Evolutionary conservation across 2,113 vertebrate genomes (phyloP).

Genomic region (Caloenas nicobarica): DNA sequence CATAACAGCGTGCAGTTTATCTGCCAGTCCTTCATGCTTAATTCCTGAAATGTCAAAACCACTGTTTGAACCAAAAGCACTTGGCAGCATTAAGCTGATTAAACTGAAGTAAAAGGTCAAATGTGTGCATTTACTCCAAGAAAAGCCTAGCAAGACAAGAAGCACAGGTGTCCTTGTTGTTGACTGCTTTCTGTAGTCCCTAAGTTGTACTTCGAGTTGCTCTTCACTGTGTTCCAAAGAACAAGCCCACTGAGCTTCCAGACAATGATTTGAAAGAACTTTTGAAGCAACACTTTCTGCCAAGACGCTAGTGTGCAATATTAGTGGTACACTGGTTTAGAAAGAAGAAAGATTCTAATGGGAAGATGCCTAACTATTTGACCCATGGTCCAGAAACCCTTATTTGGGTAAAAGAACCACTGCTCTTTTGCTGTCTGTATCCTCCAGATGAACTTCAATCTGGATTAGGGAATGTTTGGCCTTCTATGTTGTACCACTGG

Average conservation of each 20-base stretch:
- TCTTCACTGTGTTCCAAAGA: neutral
- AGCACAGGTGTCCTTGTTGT: neutral
- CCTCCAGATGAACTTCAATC: neutral
- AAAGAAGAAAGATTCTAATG: neutral
- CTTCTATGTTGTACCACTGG: neutral
- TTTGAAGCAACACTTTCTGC: neutral
- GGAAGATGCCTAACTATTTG: neutral
- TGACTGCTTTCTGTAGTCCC: neutral
- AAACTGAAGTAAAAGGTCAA: neutral
- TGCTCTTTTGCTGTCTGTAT: neutral
- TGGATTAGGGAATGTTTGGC: neutral
- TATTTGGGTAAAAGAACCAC: neutral
- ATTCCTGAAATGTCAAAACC: slow-evolving; percentile 46
- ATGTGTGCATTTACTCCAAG: neutral
- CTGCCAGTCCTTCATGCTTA: slow-evolving; percentile 54
- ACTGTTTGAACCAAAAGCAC: slow-evolving; percentile 39
- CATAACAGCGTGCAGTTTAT: neutral
- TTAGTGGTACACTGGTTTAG: neutral
- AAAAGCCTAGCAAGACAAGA: neutral
- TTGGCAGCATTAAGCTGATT: slow-evolving; percentile 19
- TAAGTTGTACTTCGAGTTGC: accelerated
- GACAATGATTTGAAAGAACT: neutral
- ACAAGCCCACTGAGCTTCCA: neutral
- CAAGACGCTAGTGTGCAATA: neutral
- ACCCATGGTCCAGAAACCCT: neutral